Base-by-base conservation (phyloP, 2,113 vertebrate genomes). In the Alethe diademata region DNA sequence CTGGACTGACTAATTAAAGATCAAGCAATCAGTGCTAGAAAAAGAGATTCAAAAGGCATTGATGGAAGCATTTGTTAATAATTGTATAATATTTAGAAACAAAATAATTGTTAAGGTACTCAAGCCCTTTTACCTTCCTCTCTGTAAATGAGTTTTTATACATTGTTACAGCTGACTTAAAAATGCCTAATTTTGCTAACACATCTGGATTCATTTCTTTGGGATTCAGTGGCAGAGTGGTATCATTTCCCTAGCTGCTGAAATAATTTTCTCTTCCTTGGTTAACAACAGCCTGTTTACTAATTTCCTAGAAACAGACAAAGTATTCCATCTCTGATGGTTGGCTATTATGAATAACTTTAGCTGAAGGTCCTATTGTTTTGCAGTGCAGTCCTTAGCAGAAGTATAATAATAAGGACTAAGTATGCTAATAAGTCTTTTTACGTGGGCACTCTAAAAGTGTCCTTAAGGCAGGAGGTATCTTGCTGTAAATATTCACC, bases 191-290 rank as follows among this genome's bases (percentile, higher is more conserved):
- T 66, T 91, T 69, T 78, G 53, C 42, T 79, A 90, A 95, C 66
- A 35, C 19, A 57, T 62, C 50, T 88, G 45, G n/a, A 69, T 87
- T 76, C 9, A 87, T 82, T 85, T 66, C 26, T 78, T 69, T 54
- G 57, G 14, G 65, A 69, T 75, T 86, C 42, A 72, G 36, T 64
- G 42, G 28, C n/a, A 48, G 61, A 85, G 9, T 82, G 57, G 5
- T 78, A 38, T 40, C 74, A 64, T 91, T 87, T 74, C 72, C 60
- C 40, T 42, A 53, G 50, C 0, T 80, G 42, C 57, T 87, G 62
- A 92, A 89, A 82, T 76, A 67, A 94, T 91, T 95, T 94, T 57
- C 40, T 92, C 50, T 82, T 81, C 78, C 42, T 66, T 65, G 45
- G 45, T 87, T 85, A 93, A 79, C 16, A 86, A 42, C 33, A 82